These are phyloP conservation scores for Callyntrura guangdongensis DNA, from an alignment of 2,888 invertebrate genomes.

Conservation along the genomic window DNA sequence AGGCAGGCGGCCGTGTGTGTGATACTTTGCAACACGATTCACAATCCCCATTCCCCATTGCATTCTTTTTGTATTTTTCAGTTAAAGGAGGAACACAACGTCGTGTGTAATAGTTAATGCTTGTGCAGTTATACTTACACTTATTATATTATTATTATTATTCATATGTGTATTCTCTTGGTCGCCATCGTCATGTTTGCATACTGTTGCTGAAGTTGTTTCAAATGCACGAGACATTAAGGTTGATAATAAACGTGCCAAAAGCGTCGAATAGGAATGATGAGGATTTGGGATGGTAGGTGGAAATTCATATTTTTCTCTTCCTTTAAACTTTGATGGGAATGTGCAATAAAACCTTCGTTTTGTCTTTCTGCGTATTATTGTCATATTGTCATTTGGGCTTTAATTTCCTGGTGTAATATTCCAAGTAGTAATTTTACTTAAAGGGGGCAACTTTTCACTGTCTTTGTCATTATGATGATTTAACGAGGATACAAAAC, in stretches of 20 bases:
- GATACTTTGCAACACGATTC: neutral
- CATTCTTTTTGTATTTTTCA: too few species aligned
- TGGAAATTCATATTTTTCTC: constrained; percentile 15
- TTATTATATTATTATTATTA: too few species aligned
- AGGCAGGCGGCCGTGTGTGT: too few species aligned
- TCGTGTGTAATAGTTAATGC: too few species aligned
- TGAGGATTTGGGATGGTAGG: neutral
- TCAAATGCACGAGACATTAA: neutral
- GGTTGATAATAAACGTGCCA: neutral
- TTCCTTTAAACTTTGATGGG: neutral
- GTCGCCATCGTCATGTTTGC: neutral
- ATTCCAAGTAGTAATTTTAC: neutral
- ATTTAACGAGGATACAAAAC: constrained; percentile 45
- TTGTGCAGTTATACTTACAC: too few species aligned
- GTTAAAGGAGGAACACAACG: too few species aligned
- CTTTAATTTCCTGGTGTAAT: constrained; percentile 9
- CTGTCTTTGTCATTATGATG: neutral
- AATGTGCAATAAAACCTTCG: neutral
- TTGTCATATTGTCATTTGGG: constrained; percentile 13
- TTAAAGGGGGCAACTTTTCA: neutral
- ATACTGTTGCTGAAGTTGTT: neutral
- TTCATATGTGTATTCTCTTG: too few species aligned
- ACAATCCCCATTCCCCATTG: too few species aligned
- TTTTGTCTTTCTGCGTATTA: neutral
- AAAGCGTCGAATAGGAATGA: too few species aligned